Evolutionary conservation across 2,113 vertebrate genomes (phyloP), one percentile per base, ranked within the genome.

Genomic region (Phyllopteryx taeniolatus): DNA sequence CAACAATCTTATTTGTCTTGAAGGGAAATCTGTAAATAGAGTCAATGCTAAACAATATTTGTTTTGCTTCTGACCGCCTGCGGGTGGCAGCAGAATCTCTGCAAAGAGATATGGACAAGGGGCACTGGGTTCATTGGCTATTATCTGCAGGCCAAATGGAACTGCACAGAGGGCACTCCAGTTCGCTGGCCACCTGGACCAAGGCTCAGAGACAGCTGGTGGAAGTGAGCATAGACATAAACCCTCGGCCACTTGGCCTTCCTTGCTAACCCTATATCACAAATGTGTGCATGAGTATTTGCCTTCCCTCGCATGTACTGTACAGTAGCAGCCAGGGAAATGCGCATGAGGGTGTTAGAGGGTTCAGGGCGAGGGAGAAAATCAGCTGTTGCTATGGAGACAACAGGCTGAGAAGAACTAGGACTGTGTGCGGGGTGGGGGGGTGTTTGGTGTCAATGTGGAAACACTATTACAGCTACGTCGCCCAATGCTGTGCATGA

Each of bases 81-180:
- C 80, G 93, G 92, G 84, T 86, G 90, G 91, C 82, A 73, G 83
- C 13, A 73, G 17, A n/a, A 69, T 22, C 67, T 76, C 70, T 74
- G 63, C 35, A 67, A 76, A 71, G 53, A 79, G 65, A 76, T 79
- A 76, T 64, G 71, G 85, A 81, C 77, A 79, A 77, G 87, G 92
- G 92, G 92, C 91, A 92, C 75, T 65, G 86, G 82, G 93, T 94
- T 93, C 90, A 91, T 88, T 90, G 91, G 89, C 90, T 81, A 92
- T 93, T 93, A 92, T 93, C 87, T 90, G 87, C 85, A 91, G 91
- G 89, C 89, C 86, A 79, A 92, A 92, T 91, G 90, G 88, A 93
- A 90, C 87, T 87, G 84, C 88, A 89, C 85, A 89, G 85, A 86
- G 92, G 91, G 86, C 91, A 92, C 88, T 91, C 84, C 85, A 91